Conservation (phyloP, 2,797 vertebrate genomes). For the Cossypha niveicapilla region DNA sequence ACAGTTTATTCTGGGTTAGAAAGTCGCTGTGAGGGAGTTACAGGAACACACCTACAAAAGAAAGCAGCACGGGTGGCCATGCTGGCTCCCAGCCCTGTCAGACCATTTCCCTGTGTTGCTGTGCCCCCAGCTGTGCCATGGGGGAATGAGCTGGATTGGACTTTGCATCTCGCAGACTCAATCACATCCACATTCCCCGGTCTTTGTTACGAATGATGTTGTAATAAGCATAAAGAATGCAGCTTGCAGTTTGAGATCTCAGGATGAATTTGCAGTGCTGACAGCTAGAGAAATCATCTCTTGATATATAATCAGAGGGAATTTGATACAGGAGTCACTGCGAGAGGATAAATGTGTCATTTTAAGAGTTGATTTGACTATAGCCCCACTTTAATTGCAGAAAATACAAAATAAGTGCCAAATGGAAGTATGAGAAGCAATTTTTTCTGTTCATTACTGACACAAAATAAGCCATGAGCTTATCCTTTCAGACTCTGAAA, state of each 20-base stretch:
- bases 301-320: slow-evolving; percentile 59
- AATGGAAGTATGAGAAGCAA: slow-evolving; percentile 53
- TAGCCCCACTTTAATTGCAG: slow-evolving; percentile 54
- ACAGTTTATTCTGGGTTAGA: background rate
- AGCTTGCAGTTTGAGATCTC: slow-evolving; percentile 52
- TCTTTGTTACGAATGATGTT: slow-evolving; percentile 19
- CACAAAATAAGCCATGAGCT: slow-evolving; percentile 53
- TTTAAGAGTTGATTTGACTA: slow-evolving; percentile 40
- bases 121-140: background rate
- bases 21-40: background rate
- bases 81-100: background rate
- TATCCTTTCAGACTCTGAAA: slow-evolving; percentile 65
- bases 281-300: slow-evolving; percentile 60
- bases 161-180: background rate
- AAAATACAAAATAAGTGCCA: slow-evolving; percentile 66
- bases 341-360: slow-evolving; percentile 51
- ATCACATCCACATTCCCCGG: background rate
- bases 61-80: rapidly evolving
- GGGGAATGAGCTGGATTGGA: background rate
- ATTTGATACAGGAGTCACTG: slow-evolving; percentile 38
- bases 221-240: slow-evolving; percentile 67
- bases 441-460: slow-evolving; percentile 61
- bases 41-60: rapidly evolving
- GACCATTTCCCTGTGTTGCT: background rate
- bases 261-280: slow-evolving; percentile 42